Evolutionary conservation across 2,113 vertebrate species (phyloP), one percentile per base, ranked within the genome.

Genomic region (Gallinago jamesoni): DNA sequence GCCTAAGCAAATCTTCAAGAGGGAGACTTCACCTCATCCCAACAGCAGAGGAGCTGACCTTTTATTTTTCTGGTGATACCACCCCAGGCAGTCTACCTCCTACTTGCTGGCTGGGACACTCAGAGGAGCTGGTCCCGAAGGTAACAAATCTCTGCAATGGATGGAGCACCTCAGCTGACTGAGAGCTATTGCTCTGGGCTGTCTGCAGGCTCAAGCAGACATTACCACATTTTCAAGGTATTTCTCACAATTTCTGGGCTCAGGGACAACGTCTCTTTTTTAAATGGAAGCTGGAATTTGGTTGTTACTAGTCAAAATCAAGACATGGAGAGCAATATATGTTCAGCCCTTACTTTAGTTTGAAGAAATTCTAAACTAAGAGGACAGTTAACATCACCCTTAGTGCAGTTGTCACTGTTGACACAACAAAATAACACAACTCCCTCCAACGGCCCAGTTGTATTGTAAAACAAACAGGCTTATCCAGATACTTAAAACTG

Each of bases 101-200:
- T 45, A 3, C 1, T 1, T 2, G 30, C 25, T 56, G 33, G 2
- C 27, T 81, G 69, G 80, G 60, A n/a, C n/a, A 9, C 47, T 27
- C 16, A 5, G 45, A 74, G 73, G 33, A 45, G 47, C 16, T 0
- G 0, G 7, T 84, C 43, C 60, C 13, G 1, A 45, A 35, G 30
- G 76, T 30, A 33, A 31, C 23, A 84, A 84, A 70, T 22, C 53
- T 68, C 87, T 56, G 25, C 59, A 35, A 18, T 4, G 28, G 35
- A 50, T 75, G 81, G 57, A 74, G 57, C 21, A 63, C 23, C 76
- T 76, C 79, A 75, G 48, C n/a, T 73, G 59, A 27, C 39, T n/a
- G 72, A 11, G 27, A 74, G n/a, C 28, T 77, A 15, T 62, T 50
- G 43, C 74, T 84, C 76, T 57, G 43, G 45, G 60, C 76, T 72